A percentile compares a stretch with the other conserved stretches of the same genome.
These are phyloP conservation scores for Cotesia typhae DNA, from an alignment of 1,140 invertebrate species.

Conservation along the genomic window DNA sequence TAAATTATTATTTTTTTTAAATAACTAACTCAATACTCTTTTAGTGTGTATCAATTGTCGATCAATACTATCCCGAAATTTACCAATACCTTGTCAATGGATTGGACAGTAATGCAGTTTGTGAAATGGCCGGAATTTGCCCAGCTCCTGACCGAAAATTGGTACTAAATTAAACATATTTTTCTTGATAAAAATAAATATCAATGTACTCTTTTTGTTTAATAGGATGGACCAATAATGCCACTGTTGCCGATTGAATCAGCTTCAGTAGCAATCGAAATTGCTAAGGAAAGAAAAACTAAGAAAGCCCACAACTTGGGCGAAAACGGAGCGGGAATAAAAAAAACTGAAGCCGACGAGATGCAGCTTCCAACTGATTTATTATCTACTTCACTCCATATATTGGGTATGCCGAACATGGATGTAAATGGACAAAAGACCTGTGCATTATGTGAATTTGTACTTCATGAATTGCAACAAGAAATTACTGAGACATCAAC, in stretches of 20 bases:
- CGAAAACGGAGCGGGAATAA: constrained; percentile 40
- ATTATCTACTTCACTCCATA: constrained; percentile 51
- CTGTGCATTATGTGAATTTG: constrained; percentile 84
- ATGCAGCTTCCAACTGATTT: constrained; percentile 75
- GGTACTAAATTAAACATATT: not conserved
- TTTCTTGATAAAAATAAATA: not conserved
- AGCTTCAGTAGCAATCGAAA: constrained; percentile 55
- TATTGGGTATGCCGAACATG: constrained; percentile 40
- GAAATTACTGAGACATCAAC: constrained; percentile 73
- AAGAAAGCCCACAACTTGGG: constrained; percentile 33
- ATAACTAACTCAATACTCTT: constrained; percentile 33
- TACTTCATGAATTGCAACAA: constrained; percentile 81
- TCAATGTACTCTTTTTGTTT: constrained; percentile 12
- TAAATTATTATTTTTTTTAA: not conserved
- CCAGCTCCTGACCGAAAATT: constrained; percentile 50
- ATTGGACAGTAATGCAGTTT: constrained; percentile 75
- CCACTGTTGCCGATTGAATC: constrained; percentile 65
- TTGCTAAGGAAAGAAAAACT: constrained; percentile 52
- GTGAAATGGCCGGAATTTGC: constrained; percentile 78
- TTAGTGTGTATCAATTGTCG: constrained; percentile 71
- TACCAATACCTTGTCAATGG: constrained; percentile 77
- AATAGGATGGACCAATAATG: constrained; percentile 63
- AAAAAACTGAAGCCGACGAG: constrained; percentile 54
- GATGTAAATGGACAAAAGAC: constrained; percentile 60
- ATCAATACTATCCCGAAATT: constrained; percentile 78